Percentiles rank a stretch among this genome's conserved stretches.
Evolutionary conservation across 2,888 invertebrate genomes (phyloP).

Genomic region (Sarcophaga rosellei): DNA sequence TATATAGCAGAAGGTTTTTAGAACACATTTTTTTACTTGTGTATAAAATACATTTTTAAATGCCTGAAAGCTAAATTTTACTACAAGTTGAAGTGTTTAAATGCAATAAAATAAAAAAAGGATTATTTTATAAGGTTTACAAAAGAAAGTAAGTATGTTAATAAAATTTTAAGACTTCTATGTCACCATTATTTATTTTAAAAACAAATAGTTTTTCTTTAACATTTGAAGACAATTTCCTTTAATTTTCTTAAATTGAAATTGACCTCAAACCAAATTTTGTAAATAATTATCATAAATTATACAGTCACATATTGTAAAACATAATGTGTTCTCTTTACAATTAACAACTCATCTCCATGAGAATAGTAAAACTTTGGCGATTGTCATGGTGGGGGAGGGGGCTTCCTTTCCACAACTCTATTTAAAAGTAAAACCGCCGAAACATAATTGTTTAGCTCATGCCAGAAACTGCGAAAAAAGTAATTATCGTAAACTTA

Average conservation of each 20-base stretch:
- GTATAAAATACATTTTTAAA: too few relatives aligned
- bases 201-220: too few relatives aligned
- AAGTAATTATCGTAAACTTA: constrained; percentile 67
- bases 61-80: too few relatives aligned
- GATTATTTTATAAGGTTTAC: too few relatives aligned
- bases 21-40: too few relatives aligned
- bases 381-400: neutral
- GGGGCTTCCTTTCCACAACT: neutral
- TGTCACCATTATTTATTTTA: too few relatives aligned
- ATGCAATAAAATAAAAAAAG: too few relatives aligned
- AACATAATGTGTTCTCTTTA: constrained; percentile 61
- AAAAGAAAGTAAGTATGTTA: too few relatives aligned
- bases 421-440: constrained; percentile 31
- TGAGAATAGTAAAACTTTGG: neutral
- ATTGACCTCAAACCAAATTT: constrained; percentile 45
- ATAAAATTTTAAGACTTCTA: too few relatives aligned
- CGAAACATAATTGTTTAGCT: constrained; percentile 58
- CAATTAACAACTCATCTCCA: constrained; percentile 55
- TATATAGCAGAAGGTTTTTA: neutral
- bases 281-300: constrained; percentile 59
- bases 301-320: constrained; percentile 66
- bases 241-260: too few relatives aligned
- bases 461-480: constrained; percentile 67
- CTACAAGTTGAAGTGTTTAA: too few relatives aligned
- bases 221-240: too few relatives aligned